A percentile compares a stretch with the other conserved stretches of the same genome.
These are phyloP conservation scores for Parus major DNA, from an alignment of 2,113 vertebrate species.

Conservation along the genomic window DNA sequence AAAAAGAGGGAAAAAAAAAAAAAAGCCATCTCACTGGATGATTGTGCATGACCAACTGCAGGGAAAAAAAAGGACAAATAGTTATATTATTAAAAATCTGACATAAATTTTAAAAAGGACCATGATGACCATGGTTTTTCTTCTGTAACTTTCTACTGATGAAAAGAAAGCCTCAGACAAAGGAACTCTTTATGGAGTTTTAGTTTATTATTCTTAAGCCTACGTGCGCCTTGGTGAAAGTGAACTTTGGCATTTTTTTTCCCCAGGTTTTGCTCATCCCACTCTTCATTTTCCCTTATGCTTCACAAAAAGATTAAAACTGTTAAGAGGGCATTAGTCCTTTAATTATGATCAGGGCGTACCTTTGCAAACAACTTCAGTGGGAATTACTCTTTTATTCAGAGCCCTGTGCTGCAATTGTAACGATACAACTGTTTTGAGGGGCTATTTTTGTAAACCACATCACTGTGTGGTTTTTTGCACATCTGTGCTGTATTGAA, in stretches of 20 bases:
- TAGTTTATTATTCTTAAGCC: neutral
- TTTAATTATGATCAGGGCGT: conserved; percentile 29
- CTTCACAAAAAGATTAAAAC: conserved; percentile 23
- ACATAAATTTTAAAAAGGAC: neutral
- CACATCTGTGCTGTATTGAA: conserved; percentile 21
- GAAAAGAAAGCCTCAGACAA: neutral
- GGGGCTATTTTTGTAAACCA: conserved; percentile 43
- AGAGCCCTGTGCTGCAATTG: neutral
- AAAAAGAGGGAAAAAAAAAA: no score
- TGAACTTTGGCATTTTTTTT: conserved; percentile 18
- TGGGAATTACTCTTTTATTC: conserved; percentile 11
- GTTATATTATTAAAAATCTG: neutral
- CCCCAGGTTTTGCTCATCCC: neutral
- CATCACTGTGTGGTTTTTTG: conserved; percentile 43
- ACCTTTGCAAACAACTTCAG: conserved; percentile 35
- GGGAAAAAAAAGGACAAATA: neutral
- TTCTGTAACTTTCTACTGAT: neutral
- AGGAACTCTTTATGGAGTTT: neutral
- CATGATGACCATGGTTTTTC: neutral
- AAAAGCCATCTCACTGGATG: neutral
- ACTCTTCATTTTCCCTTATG: neutral
- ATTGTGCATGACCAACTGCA: neutral
- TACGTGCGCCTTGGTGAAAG: neutral
- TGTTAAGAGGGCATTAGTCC: neutral
- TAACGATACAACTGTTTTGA: conserved; percentile 5